Evolutionary conservation across 53 echinoderm and acorn worm species (phyloP), one percentile per base, ranked within the genome.

Genomic region (Stichopus horrens): DNA sequence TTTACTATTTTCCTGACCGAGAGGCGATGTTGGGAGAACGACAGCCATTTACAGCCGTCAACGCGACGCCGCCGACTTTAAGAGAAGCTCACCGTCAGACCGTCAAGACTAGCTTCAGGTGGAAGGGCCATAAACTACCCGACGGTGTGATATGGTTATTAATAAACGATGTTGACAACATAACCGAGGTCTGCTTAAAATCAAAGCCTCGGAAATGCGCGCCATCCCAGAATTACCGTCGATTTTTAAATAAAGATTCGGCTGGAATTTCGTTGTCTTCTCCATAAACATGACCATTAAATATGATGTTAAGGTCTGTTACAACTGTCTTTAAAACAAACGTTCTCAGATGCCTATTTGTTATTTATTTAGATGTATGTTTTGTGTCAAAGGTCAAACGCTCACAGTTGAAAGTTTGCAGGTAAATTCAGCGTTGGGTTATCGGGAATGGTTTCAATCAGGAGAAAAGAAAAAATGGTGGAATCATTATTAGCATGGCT

Each of bases 271-370:
- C 55, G 56, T 81, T 81, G 57, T 57, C 71, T 81, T 81, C 56
- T 56, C 9, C 21, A 81, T 81, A 81, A 81, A 81, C 81, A 81
- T 20, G 81, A 81, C 81, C 20, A 81, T 81, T 81, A 81, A 81
- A 55, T 16, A n/a, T 16, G 4, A 75, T 55, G 81, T 57, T 81
- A 57, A 56, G 56, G 57, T 81, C 58, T 81, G 81, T 81, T 81
- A 56, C 81, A 79, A 79, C 79, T 79, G 79, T 79, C 81, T 57
- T 11, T 81, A 58, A 81, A 81, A 81, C 81, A 55, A 81, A 55
- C 81, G 58, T 81, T 21, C 81, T 37, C 37, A 37, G 81, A 20
- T 81, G 7, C 81, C 58, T 58, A 58, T 81, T 76, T 81, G 56
- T 20, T 81, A 81, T 58, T 16, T 81, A 21, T 81, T 81, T 81